Conservation (phyloP, 2,797 vertebrate genomes). For the Spinus olivaceus region DNA sequence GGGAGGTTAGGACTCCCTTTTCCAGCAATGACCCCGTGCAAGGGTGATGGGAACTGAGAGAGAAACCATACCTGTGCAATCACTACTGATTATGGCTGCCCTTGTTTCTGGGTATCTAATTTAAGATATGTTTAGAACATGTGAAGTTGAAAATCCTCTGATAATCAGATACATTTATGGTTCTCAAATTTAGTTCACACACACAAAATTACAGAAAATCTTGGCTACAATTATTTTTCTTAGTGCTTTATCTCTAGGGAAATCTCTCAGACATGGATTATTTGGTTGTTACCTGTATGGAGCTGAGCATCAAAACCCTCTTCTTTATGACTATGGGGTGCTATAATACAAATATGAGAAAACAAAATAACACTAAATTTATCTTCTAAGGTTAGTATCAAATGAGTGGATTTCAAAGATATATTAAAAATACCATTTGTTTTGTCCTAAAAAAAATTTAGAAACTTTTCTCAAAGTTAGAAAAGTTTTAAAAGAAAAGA, state of each 20-base stretch:
- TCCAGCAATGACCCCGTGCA: background rate
- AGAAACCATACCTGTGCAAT: background rate
- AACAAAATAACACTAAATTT: background rate
- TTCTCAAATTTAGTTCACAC: background rate
- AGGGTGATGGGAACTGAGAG: background rate
- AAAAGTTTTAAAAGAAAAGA: background rate
- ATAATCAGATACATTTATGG: background rate
- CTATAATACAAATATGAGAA: background rate
- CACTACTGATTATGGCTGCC: background rate
- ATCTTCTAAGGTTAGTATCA: background rate
- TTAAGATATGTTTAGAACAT: background rate
- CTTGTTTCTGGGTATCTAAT: background rate
- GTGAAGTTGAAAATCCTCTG: background rate
- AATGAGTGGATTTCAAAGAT: background rate
- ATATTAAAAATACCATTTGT: background rate
- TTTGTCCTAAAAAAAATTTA: background rate
- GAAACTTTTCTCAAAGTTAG: background rate
- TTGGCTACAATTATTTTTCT: background rate
- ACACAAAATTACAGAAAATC: background rate
- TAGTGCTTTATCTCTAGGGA: background rate
- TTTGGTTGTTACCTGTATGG: background rate
- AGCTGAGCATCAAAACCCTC: background rate
- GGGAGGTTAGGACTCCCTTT: background rate
- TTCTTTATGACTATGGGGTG: background rate
- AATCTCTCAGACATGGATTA: background rate